Base-by-base conservation (phyloP, 1,140 invertebrate genomes). In the Venturia canescens region DNA sequence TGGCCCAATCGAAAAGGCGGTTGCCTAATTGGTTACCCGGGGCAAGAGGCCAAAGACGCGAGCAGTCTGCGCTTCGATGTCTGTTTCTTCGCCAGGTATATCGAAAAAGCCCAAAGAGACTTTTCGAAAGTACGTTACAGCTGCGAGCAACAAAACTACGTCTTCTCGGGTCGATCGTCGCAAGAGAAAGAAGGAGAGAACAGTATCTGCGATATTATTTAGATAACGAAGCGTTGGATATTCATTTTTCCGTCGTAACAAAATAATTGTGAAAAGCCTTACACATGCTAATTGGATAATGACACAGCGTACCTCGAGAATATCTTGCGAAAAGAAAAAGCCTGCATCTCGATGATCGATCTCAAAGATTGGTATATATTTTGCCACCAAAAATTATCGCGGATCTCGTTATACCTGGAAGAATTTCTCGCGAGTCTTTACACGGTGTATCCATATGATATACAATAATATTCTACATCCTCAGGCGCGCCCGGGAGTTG, bases 11-110 rank as follows among this genome's bases (percentile, higher is more conserved):
- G 21, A 26, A 78, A 53, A 38, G 38, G 76, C 76, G 63, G 60
- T 78, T 70, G 76, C 76, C 76, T 78, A 78, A 69, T 78, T 78
- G 76, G 76, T 78, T 66, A 67, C 60, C 76, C 76, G 60, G 66
- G 34, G 31, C 76, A 67, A 78, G 38, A 78, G 76, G 76, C 38
- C 63, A 31, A 23, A 31, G 23, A 63, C 72, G 34, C 72, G 34
- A 23, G n/a, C n/a, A n/a, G 44, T 16, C 50, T 76, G 18, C 13
- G 26, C n/a, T 76, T 38, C 72, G 60, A 76, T 57, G 72, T 76
- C 26, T 76, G 34, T 53, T 74, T 29, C 71, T 26, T 26, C 26
- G 23, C 23, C 48, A 74, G 71, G 48, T 50, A 50, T 21, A 29
- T 57, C 21, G 53, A 23, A n/a, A 57, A 16, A 29, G 26, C 4